Evolutionary conservation across 2,888 invertebrate genomes (phyloP), one percentile per base, ranked within the genome.

Genomic region (Phalera bucephala): DNA sequence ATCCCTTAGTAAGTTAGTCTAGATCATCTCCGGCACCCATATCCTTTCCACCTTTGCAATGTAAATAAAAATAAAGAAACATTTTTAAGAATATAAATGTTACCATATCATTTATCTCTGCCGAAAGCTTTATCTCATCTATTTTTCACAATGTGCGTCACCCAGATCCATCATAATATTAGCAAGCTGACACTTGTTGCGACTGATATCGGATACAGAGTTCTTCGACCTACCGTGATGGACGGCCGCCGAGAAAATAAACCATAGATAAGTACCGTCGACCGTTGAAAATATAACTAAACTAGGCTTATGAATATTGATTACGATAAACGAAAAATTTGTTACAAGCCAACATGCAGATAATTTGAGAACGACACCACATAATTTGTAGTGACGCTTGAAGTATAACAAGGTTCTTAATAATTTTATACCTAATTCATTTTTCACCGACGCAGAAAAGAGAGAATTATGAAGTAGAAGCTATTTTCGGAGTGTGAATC

Each of bases 141-240:
- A 30, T 36, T 36, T 31, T 45, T 39, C 28, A 25, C 13, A 30
- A 31, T 28, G 14, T 28, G 40, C 35, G 40, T 40, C 43, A 40
- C 19, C 33, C 37, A 34, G 39, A 52, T 59, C 48, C 56, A 59
- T 56, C 56, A 45, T 40, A 51, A 45, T 59, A 51, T 59, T 51
- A 38, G 40, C 37, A 35, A 47, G 39, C 12, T 33, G 31, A 43
- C 30, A 32, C 17, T 33, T 40, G 26, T 11, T 23, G 4, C 15
- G 31, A 25, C 15, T 33, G 27, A 13, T 23, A 20, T 5, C 17
- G 17, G 17, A 14, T 34, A 28, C 33, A 25, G 17, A 40, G 36
- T 47, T 36, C 27, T 26, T 32, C 36, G 28, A 36, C 40, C 40
- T 38, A 17, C 33, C 31, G 25, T 45, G 23, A 36, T 42, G 22